Evolutionary conservation across 1,140 invertebrate species (phyloP).

Genomic region (Drosophila punjabiensis): DNA sequence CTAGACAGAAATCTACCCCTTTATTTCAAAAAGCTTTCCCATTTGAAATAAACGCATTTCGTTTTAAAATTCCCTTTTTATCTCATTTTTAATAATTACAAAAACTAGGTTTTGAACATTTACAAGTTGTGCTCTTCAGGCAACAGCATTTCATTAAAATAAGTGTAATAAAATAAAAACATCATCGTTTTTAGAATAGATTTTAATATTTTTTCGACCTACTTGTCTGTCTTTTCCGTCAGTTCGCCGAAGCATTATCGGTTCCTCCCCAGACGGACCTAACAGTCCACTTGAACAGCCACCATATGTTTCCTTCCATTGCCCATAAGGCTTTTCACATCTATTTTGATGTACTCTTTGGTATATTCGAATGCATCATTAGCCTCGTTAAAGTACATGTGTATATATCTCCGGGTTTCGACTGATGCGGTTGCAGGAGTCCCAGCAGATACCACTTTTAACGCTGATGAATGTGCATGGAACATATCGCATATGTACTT

Average conservation of each 20-base stretch:
- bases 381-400: not conserved
- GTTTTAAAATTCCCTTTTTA: no score
- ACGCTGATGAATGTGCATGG: constrained; percentile 5
- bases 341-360: constrained; percentile 4
- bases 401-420: not conserved
- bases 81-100: no score
- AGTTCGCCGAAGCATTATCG: not conserved
- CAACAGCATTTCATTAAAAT: not conserved
- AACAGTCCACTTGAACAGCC: not conserved
- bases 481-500: constrained; percentile 29
- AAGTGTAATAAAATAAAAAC: not conserved
- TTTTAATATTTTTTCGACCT: not conserved
- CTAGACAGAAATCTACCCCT: no score
- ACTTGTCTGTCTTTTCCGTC: not conserved
- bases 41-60: no score
- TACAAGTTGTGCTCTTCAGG: not conserved
- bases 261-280: not conserved
- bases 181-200: not conserved
- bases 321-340: not conserved
- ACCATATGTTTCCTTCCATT: constrained; percentile 21
- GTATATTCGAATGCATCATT: constrained; percentile 7
- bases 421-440: not conserved
- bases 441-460: not conserved
- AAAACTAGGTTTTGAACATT: no score
- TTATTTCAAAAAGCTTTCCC: no score